A percentile compares a stretch with the other conserved stretches of the same genome.
Conservation (phyloP, 2,888 invertebrate genomes). For the Drosophila heteroneura region DNA sequence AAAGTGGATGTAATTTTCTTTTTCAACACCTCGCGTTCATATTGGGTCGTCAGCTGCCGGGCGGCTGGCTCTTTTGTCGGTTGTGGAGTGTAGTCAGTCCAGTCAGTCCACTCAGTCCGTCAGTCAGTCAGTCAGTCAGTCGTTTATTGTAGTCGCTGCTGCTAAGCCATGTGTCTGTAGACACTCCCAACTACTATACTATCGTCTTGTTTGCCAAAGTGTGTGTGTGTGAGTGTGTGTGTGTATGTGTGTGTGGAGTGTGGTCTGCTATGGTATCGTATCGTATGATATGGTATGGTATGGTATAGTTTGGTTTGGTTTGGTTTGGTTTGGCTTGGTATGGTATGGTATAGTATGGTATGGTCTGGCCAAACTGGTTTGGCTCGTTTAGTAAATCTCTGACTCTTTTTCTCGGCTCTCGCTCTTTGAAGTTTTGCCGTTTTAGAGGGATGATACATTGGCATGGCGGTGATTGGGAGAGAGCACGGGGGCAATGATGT, state of each 20-base stretch:
- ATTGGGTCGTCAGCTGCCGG: conserved; percentile 76
- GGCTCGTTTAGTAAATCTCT: conserved; percentile 79
- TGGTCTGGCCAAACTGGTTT: conserved; percentile 72
- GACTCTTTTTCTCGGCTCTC: conserved; percentile 76
- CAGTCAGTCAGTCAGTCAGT: conserved; percentile 10
- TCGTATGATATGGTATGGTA: background rate
- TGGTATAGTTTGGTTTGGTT: conserved; percentile 24
- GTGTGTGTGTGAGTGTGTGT: background rate
- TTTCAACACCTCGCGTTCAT: conserved; percentile 84
- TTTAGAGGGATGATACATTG: conserved; percentile 78
- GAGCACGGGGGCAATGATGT: conserved; percentile 83
- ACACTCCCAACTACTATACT: conserved; percentile 60
- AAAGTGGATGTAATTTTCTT: conserved; percentile 85
- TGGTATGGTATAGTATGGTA: conserved; percentile 31
- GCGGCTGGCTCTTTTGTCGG: conserved; percentile 72
- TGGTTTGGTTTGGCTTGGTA: conserved; percentile 3
- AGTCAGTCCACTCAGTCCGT: conserved; percentile 3
- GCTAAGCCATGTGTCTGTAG: conserved; percentile 63
- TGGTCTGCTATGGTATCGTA: conserved; percentile 1
- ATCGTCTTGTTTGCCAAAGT: conserved; percentile 53
- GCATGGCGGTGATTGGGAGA: conserved; percentile 76
- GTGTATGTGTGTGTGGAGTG: background rate
- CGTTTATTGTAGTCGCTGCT: conserved; percentile 65
- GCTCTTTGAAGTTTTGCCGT: conserved; percentile 78
- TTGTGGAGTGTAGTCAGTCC: conserved; percentile 35